Evolutionary conservation across 2,888 invertebrate species (phyloP).

Genomic region (Limenitis camilla): DNA sequence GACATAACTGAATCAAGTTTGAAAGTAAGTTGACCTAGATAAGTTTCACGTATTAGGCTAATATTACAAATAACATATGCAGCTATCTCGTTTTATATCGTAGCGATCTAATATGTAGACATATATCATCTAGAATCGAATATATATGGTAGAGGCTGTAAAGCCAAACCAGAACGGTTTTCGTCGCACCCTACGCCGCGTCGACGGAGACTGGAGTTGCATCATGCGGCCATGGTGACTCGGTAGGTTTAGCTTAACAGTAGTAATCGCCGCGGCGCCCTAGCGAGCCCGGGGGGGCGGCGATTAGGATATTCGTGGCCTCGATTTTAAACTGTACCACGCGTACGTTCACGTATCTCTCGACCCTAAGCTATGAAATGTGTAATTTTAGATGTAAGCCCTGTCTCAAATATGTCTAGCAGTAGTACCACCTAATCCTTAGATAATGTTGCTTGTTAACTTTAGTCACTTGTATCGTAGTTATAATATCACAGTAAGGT

Average conservation of each 20-base stretch:
- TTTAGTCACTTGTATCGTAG: slow-evolving; percentile 42
- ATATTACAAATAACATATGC: slow-evolving; percentile 5
- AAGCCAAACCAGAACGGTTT: slow-evolving; percentile 59
- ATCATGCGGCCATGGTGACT: slow-evolving; percentile 73
- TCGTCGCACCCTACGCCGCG: slow-evolving; percentile 31
- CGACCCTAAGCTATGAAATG: slow-evolving; percentile 70
- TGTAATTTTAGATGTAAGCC: slow-evolving; percentile 53
- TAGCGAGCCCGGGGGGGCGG: slow-evolving; percentile 34
- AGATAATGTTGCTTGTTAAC: slow-evolving; percentile 46
- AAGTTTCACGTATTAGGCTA: slow-evolving; percentile 12
- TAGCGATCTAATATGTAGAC: slow-evolving; percentile 14
- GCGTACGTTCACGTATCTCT: slow-evolving; percentile 39
- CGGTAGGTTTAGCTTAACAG: slow-evolving; percentile 46
- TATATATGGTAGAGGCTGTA: slow-evolving; percentile 58
- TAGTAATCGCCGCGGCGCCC: slow-evolving; percentile 50
- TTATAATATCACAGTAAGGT: slow-evolving; percentile 35
- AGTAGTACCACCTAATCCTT: slow-evolving; percentile 31
- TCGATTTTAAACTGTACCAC: slow-evolving; percentile 61
- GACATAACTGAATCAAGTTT: slow-evolving; percentile 2
- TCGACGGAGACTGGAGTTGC: slow-evolving; percentile 43
- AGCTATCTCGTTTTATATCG: slow-evolving; percentile 23
- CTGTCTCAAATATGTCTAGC: slow-evolving; percentile 28
- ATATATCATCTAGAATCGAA: slow-evolving; percentile 50
- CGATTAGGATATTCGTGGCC: slow-evolving; percentile 56
- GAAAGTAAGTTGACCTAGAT: slow-evolving; percentile 8